phyloP scores from a whole-genome alignment of 1,140 invertebrate genomes.

The Cataglyphis hispanica region DNA sequence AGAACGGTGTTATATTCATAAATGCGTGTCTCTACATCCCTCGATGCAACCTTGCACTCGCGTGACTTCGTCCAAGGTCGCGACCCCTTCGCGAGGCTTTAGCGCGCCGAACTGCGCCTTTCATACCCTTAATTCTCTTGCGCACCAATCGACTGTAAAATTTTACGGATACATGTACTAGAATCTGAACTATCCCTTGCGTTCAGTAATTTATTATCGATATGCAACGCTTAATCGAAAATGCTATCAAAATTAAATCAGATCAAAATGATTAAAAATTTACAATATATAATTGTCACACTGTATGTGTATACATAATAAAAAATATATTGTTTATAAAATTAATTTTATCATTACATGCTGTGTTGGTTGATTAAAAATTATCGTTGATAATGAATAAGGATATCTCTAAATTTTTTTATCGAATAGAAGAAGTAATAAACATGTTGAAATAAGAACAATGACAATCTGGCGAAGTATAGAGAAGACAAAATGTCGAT shows the following conservation, averaged over 20 bases:
- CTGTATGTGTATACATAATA: not conserved
- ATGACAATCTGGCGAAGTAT: not conserved
- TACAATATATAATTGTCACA: not conserved
- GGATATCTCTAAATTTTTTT: not conserved
- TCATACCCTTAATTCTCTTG: constrained; percentile 45
- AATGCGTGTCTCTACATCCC: constrained; percentile 25
- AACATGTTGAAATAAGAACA: constrained; percentile 3
- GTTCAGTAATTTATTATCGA: not conserved
- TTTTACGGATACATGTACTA: constrained; percentile 19
- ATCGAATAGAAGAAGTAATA: not conserved
- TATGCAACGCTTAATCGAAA: constrained; percentile 1
- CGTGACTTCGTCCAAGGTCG: constrained; percentile 61
- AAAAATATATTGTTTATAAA: not conserved
- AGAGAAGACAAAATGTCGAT: not conserved
- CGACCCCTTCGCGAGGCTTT: constrained; percentile 33
- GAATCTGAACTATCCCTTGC: not conserved
- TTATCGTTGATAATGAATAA: constrained; percentile 2
- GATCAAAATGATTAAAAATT: not conserved
- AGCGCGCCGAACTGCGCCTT: constrained; percentile 3
- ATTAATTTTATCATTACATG: not conserved
- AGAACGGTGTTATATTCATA: constrained; percentile 23
- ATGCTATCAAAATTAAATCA: not conserved
- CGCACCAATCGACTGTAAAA: constrained; percentile 50
- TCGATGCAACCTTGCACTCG: constrained; percentile 57
- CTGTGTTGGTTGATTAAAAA: not conserved